Percentiles rank a stretch among this genome's conserved stretches.
Evolutionary conservation across 2,888 invertebrate genomes (phyloP).

Genomic region (Globia sparganii): DNA sequence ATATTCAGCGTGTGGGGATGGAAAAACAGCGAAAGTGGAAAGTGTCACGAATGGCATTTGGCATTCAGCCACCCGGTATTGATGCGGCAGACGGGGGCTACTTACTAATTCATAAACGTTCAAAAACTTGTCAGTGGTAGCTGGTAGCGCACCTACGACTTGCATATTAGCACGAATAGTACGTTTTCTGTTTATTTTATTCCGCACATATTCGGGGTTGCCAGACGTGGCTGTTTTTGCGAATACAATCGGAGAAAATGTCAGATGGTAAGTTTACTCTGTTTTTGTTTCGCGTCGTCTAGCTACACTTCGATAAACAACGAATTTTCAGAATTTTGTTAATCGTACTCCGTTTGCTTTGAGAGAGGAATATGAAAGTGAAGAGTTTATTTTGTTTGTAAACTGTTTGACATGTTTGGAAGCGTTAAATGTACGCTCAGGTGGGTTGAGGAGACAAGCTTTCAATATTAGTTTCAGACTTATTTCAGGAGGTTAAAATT

Average conservation of each 20-base stretch:
- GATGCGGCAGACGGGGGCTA: slow-evolving; percentile 87
- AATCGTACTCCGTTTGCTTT: slow-evolving; percentile 48
- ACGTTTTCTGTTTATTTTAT: slow-evolving; percentile 78
- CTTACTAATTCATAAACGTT: slow-evolving; percentile 90
- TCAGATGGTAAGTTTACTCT: slow-evolving; percentile 58
- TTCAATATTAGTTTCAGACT: slow-evolving; percentile 21
- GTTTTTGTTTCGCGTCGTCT: slow-evolving; percentile 64
- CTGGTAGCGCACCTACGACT: slow-evolving; percentile 58
- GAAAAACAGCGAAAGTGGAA: slow-evolving; percentile 86
- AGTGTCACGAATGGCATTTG: slow-evolving; percentile 88
- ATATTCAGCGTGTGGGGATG: slow-evolving; percentile 76
- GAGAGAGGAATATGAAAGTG: slow-evolving; percentile 36
- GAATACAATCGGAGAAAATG: slow-evolving; percentile 66
- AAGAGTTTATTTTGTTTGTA: slow-evolving; percentile 38
- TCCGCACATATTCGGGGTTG: slow-evolving; percentile 71
- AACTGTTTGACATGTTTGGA: slow-evolving; percentile 36
- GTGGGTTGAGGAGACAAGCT: slow-evolving; percentile 10
- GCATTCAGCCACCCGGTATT: slow-evolving; percentile 87
- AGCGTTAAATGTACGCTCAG: slow-evolving; percentile 24
- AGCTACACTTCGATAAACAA: slow-evolving; percentile 64
- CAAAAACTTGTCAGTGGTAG: slow-evolving; percentile 84
- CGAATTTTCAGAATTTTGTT: slow-evolving; percentile 40
- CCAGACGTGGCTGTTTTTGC: slow-evolving; percentile 70
- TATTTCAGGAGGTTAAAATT: not conserved
- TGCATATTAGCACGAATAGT: slow-evolving; percentile 79